phyloP scores from a whole-genome alignment of 2,888 invertebrate genomes.

The Erebia palarica region DNA sequence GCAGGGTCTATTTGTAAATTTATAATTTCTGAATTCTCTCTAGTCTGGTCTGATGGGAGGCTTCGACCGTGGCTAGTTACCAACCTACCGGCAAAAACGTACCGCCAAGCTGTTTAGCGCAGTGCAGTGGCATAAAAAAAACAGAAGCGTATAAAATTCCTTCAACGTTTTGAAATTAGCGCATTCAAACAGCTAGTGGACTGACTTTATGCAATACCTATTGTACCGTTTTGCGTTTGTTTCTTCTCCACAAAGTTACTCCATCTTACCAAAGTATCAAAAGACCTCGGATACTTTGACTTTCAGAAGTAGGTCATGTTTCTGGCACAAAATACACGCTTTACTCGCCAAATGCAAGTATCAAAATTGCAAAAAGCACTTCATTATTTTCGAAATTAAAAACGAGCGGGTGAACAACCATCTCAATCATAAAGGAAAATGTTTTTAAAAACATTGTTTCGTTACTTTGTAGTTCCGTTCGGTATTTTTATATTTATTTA shows the following conservation, averaged over 20 bases:
- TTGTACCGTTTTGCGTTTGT: not conserved
- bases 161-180: not conserved
- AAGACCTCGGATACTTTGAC: not conserved
- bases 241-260: not conserved
- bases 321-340: slow-evolving; percentile 6
- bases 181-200: not conserved
- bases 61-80: no score
- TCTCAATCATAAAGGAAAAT: not conserved
- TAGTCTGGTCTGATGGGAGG: no score
- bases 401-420: not conserved
- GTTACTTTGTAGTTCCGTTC: not conserved
- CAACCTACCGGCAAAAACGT: no score
- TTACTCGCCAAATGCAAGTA: slow-evolving; percentile 2
- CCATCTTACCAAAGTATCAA: not conserved
- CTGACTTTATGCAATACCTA: not conserved
- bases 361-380: slow-evolving; percentile 6
- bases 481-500: no score
- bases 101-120: no score
- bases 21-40: no score
- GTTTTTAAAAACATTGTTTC: not conserved
- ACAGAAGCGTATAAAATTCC: not conserved
- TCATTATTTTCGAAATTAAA: slow-evolving; percentile 6
- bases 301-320: slow-evolving; percentile 4
- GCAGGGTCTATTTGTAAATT: no score
- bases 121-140: no score